Base-by-base conservation (phyloP, 2,797 vertebrate genomes). In the Ciconia nigra region DNA sequence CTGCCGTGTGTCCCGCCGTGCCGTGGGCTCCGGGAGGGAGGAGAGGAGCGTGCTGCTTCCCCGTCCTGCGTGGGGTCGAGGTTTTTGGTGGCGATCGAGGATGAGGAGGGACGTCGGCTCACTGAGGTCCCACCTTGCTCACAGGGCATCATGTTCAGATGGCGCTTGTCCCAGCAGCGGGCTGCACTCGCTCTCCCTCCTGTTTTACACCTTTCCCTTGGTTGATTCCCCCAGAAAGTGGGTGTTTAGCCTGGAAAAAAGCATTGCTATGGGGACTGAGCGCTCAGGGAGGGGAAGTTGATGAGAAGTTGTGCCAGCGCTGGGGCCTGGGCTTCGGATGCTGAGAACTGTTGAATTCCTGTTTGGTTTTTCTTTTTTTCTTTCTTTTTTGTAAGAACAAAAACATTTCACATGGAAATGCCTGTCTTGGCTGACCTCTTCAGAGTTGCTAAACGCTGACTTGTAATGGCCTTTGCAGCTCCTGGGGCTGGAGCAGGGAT, bases 391-490 rank as follows among this genome's bases (percentile, higher is more conserved):
- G 6, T 70, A 71, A 97, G 93, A 86, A 69, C 90, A 84, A 96
- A 95, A 96, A 21, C 83, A 58, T 86, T 59, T 47, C 26, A 15
- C 72, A 5, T 96, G 89, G 96, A 97, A 96, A 84, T 86, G 83
- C 37, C 59, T 92, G 69, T 93, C 87, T 96, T 97, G 97, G 96
- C 96, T 94, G 96, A 97, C 97, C 95, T 96, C 72, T 59, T 59
- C 49, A 9, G 20, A 67, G 55, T 28, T 92, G 67, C 87, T 78
- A 8, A 92, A 47, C 5, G 33, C 95, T 93, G 92, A 14, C 85
- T 96, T 92, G 28, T 69, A 96, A 97, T 86, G 95, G 95, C 89
- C 93, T 96, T 93, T 96, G 92, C 97, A 95, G 94, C 72, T 90
- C 87, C 96, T 92, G 83, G 96, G 90, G 93, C 94, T 97, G 96